A percentile compares a stretch with the other conserved stretches of the same genome.
These are phyloP conservation scores for Gymnothorax javanicus DNA, from an alignment of 2,797 vertebrate genomes.

Conservation along the genomic window DNA sequence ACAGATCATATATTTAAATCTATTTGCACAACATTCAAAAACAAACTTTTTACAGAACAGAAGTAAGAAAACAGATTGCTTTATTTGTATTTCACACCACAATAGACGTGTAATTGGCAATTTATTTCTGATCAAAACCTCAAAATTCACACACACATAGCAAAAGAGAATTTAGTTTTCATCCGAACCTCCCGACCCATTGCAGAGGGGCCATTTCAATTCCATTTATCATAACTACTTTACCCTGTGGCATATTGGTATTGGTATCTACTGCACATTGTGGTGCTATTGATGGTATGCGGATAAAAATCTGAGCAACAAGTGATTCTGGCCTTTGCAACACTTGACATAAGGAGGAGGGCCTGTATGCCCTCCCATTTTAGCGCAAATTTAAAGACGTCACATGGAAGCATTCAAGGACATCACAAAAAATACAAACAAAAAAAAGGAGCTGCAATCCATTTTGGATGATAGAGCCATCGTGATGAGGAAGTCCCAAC, in stretches of 20 bases:
- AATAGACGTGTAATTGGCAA: background rate
- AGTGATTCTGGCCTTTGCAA: constrained; percentile 38
- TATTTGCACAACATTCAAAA: constrained; percentile 17
- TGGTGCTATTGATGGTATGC: constrained; percentile 25
- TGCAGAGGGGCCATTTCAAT: background rate
- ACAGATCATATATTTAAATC: background rate
- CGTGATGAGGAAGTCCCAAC: constrained; percentile 51
- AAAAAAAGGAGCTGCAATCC: constrained; percentile 58
- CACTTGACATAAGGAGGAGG: constrained; percentile 62
- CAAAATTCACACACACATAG: background rate
- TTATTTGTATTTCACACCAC: constrained; percentile 4
- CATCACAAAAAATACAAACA: constrained; percentile 64
- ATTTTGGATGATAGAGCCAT: constrained; percentile 54
- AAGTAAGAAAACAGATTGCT: background rate
- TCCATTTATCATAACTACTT: constrained; percentile 22
- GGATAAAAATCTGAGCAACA: constrained; percentile 47
- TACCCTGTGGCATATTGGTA: constrained; percentile 24
- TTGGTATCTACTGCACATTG: constrained; percentile 20
- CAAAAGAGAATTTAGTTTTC: background rate
- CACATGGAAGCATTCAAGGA: constrained; percentile 64
- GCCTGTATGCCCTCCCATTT: constrained; percentile 63
- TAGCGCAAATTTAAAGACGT: constrained; percentile 70
- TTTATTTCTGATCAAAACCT: background rate
- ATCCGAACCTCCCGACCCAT: constrained; percentile 5
- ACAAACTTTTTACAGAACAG: background rate